Evolutionary conservation across 2,797 vertebrate genomes (phyloP), one percentile per base, ranked within the genome.

Genomic region (Aratinga solstitialis): DNA sequence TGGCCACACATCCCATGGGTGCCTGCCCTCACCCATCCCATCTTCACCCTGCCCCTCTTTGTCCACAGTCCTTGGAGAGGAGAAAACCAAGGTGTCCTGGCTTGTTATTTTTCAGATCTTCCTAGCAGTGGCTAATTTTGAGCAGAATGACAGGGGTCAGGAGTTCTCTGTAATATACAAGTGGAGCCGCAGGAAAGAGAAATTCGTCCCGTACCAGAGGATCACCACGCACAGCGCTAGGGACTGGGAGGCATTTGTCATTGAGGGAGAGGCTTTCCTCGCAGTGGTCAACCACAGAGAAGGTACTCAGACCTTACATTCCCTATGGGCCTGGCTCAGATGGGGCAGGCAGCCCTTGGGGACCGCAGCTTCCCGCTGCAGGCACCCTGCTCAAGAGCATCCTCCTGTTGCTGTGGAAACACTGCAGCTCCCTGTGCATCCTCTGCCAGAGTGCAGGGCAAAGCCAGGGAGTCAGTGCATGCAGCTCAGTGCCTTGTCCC

Each of bases 211-310:
- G 0, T 98, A 99, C 97, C 99, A 99, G 98, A 98, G 98, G 51
- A 98, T 99, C 77, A 89, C 94, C 95, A 99, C 99, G 1, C 98
- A 99, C 98, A 98, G 99, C 6, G 99, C 99, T 38, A 98, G 99
- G 8, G 99, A 99, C 98, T 99, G 99, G 99, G 99, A 99, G 95
- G 99, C 99, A 47, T 99, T 99, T 87, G 94, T 91, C 88, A 99
- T 99, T 88, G 96, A 98, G 7, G 98, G 98, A 59, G 98, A 99
- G 72, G 96, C 98, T 72, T 99, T 99, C 97, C 98, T 99, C 1
- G 99, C 98, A 0, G 99, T 99, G 88, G 99, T 99, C 96, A 99
- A 99, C 98, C 99, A 99, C 90, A 98, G 99, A 93, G 98, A 98
- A 99, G 99, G 99, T 99, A 98, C 26, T 86, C 72, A 50, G 53